A percentile compares a stretch with the other conserved stretches of the same genome.
These are phyloP conservation scores for Motacilla tschutschensis DNA, from an alignment of 2,113 vertebrate species.

Conservation along the genomic window DNA sequence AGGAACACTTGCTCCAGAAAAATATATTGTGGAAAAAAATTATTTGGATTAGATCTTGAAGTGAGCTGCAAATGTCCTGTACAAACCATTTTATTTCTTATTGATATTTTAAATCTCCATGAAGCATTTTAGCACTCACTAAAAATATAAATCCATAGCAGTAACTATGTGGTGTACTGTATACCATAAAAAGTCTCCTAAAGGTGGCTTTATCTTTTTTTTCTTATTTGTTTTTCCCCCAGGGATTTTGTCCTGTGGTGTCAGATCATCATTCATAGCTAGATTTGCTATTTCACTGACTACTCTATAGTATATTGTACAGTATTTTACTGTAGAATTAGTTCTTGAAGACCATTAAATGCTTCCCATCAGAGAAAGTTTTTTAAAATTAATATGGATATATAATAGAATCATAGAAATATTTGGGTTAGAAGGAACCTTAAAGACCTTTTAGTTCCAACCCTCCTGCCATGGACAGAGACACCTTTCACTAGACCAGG, in stretches of 20 bases:
- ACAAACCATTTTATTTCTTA: not conserved
- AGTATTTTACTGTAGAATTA: not conserved
- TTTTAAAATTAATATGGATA: not conserved
- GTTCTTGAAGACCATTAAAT: not conserved
- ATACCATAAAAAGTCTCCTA: not conserved
- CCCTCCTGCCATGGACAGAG: rapidly evolving
- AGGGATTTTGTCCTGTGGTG: not conserved
- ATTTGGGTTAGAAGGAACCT: not conserved
- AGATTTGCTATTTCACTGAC: not conserved
- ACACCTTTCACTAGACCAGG: not conserved
- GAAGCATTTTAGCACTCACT: not conserved
- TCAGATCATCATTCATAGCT: not conserved
- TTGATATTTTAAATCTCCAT: not conserved
- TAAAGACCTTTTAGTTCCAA: not conserved
- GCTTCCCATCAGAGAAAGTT: not conserved
- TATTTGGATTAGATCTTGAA: not conserved
- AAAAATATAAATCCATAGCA: not conserved
- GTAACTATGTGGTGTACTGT: rapidly evolving
- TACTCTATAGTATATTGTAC: not conserved
- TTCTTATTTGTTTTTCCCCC: too few relatives aligned
- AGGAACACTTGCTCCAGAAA: not conserved
- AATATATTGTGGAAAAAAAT: not conserved
- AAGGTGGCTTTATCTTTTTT: not conserved
- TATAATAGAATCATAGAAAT: not conserved
- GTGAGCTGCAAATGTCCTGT: not conserved